Base-by-base conservation (phyloP, 1,140 invertebrate genomes). In the Tenebrio molitor region DNA sequence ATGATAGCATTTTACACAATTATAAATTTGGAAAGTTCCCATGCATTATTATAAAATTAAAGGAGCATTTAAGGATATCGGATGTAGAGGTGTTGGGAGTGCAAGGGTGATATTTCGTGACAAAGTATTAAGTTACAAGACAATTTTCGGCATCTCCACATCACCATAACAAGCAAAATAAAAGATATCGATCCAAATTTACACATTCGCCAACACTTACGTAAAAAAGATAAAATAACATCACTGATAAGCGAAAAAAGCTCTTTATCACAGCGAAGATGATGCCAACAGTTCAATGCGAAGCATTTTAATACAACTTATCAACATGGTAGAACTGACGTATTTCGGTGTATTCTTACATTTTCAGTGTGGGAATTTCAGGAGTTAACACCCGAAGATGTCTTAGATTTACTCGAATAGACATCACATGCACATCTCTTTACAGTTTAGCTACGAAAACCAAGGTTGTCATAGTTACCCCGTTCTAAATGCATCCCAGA, bases 381-480 rank as follows among this genome's bases (percentile, higher is more conserved):
- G 36, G 34, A 21, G 21, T 41, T 65, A 65, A 41, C 39, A 65
- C 39, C 41, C 36, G 41, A 44, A 68, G 21, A 68, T 68, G 42
- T 68, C 42, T 68, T 65, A n/a, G 42, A 42, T 68, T 68, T 46
- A 44, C 39, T 44, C 36, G 41, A 23, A 68, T 46, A 44, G 42
- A 68, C 39, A 68, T 44, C 65, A 68, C 39, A 68, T 44, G 36
- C 62, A 65, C 62, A 65, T 65, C 33, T 65, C 62, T 65, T 42
- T 65, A 42, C 34, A 65, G 33, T 65, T 65, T 44, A 44, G 41
- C 50, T 58, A 70, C 65, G 34, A 74, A 73, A 67, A 64, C 42
- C 75, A 74, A 76, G 75, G 77, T 78, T 75, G 77, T 76, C 74
- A 77, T 79, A 77, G 76, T 72, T 77, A 78, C 78, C 67, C 50